phyloP scores from a whole-genome alignment of 2,797 vertebrate genomes.

The Masticophis lateralis region DNA sequence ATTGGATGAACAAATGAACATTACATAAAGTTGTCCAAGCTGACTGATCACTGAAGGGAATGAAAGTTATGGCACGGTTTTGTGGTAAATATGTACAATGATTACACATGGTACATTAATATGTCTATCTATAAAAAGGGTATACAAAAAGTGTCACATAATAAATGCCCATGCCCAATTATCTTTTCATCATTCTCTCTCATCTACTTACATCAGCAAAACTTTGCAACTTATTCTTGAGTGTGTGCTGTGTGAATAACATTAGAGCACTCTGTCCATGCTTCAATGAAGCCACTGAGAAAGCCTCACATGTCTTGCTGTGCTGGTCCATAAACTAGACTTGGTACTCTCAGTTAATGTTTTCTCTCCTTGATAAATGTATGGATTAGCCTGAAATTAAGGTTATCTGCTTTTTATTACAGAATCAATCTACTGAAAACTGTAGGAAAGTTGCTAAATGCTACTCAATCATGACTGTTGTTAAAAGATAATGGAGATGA shows the following conservation, averaged over 20 bases:
- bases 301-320: neutral
- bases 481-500: neutral
- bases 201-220: neutral
- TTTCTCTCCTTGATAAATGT: neutral
- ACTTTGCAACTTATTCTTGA: neutral
- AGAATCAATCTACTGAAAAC: neutral
- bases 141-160: neutral
- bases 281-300: neutral
- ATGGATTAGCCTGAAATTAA: neutral
- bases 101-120: neutral
- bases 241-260: neutral
- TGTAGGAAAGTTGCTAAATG: neutral
- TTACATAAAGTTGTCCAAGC: neutral
- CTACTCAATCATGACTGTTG: neutral
- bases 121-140: neutral
- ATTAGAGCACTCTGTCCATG: neutral
- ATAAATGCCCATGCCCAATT: neutral
- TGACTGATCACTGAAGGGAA: neutral
- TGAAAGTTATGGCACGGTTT: neutral
- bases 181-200: neutral
- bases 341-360: neutral
- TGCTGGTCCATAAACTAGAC: neutral
- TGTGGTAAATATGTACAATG: neutral
- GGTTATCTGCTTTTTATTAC: neutral
- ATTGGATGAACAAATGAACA: neutral